A percentile compares a stretch with the other conserved stretches of the same genome.
Evolutionary conservation across 2,113 vertebrate species (phyloP).

Genomic region (Crotophaga sulcirostris): DNA sequence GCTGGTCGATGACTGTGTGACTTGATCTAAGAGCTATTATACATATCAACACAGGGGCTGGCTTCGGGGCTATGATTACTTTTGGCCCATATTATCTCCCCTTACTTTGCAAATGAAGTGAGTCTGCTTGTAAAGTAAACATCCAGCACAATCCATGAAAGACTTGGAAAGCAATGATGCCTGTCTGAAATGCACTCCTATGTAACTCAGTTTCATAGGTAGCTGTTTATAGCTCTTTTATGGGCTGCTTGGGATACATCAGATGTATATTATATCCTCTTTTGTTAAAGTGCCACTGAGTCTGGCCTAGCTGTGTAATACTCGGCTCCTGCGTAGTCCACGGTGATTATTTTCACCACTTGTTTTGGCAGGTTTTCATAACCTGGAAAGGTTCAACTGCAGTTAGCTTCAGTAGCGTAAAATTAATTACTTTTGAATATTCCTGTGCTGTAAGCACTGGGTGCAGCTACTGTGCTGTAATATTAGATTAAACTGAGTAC

Average conservation of each 20-base stretch:
- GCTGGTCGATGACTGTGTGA: background rate
- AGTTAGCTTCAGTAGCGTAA: conserved; percentile 3
- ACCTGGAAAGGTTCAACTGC: conserved; percentile 20
- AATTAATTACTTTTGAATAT: conserved; percentile 59
- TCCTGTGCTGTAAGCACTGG: conserved; percentile 25
- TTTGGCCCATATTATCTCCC: background rate
- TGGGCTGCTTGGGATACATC: background rate
- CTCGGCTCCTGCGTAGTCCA: background rate
- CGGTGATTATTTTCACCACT: background rate
- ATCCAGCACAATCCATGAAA: background rate
- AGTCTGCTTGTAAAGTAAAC: background rate
- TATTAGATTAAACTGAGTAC: conserved; percentile 60
- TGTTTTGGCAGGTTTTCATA: background rate
- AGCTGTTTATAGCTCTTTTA: background rate
- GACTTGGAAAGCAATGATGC: background rate
- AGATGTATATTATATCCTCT: background rate
- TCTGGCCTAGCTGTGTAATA: background rate
- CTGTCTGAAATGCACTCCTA: background rate
- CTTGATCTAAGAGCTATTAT: background rate
- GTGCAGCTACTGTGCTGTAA: conserved; percentile 37
- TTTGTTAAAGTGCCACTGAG: background rate
- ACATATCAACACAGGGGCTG: background rate
- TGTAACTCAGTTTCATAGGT: background rate
- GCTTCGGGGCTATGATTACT: background rate
- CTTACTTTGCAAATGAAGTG: background rate